Base-by-base conservation (phyloP, 1,140 invertebrate genomes). In the Copidosoma floridanum region DNA sequence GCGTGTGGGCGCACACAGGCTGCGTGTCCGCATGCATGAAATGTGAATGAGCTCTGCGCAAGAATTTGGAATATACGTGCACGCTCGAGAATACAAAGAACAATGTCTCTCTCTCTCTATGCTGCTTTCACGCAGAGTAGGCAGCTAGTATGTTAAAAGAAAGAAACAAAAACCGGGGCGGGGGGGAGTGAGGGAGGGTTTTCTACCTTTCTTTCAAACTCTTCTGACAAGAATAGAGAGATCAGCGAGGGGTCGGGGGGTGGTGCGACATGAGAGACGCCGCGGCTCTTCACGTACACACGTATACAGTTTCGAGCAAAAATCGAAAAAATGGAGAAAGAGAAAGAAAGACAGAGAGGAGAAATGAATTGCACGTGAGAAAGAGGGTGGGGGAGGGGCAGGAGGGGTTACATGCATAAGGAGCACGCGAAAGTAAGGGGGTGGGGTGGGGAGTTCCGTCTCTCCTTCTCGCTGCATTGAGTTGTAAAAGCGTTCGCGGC, bases 401-500 rank as follows among this genome's bases (percentile, higher is more conserved):
- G n/a, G 23, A 46, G 21, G 26, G 8, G 14, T n/a, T 16, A 10
- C 46, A 14, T 2, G 46, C 24, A 7, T 14, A 27, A 29, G 46
- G 32, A 20, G 12, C 29, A 32, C 29, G 12, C 29, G 29, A 12
- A 6, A 6, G 29, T 12, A 12, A 32, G 29, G 29, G 29, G 6
- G 6, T 12, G 29, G 29, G 29, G 29, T n/a, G n/a, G n/a, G n/a
- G n/a, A n/a, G n/a, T n/a, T n/a, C n/a, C n/a, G 14, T 29, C 48
- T 46, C 50, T 53, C 24, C 29, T 23, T 27, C n/a, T 48, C 24
- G 62, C 65, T 68, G 70, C 78, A 81, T 81, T 81, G 78, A 80
- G 79, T 81, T 80, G 79, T 81, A 81, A 81, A 78, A 78, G 76
- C 77, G 71, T 72, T 76, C 68, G 70, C 77, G 71, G 72, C 76